These are phyloP conservation scores for Achroia grisella DNA, from an alignment of 1,140 invertebrate genomes.

Conservation along the genomic window DNA sequence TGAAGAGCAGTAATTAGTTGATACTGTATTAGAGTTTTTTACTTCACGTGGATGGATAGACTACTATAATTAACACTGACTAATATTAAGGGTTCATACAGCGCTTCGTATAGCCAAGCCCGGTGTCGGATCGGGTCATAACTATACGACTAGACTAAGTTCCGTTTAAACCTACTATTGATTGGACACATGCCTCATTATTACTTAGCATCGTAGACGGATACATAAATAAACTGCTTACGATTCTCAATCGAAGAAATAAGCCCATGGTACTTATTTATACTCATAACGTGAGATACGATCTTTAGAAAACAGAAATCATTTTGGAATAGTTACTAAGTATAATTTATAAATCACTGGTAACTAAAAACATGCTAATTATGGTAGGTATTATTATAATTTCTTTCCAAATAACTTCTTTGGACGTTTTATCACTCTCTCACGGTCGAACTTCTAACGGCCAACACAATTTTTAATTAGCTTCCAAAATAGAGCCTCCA, in stretches of 20 bases:
- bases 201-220: not conserved
- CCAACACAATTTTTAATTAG: conserved; percentile 55
- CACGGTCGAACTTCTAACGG: conserved; percentile 45
- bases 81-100: conserved; percentile 14
- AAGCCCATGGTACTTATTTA: not conserved
- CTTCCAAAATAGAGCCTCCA: conserved; percentile 53
- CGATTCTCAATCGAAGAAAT: not conserved
- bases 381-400: conserved; percentile 15
- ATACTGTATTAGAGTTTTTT: too few relatives aligned
- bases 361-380: conserved; percentile 18
- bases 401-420: conserved; percentile 26
- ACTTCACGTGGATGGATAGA: too few relatives aligned
- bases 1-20: too few relatives aligned
- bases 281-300: too few relatives aligned
- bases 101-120: not conserved
- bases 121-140: conserved; percentile 26
- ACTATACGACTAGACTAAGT: conserved; percentile 29
- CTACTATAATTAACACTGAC: conserved; percentile 1
- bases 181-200: conserved; percentile 19
- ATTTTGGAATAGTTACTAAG: too few relatives aligned
- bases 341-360: not conserved
- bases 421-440: conserved; percentile 51
- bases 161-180: conserved; percentile 24
- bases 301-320: too few relatives aligned
- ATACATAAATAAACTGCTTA: too few relatives aligned